Evolutionary conservation across 2,113 vertebrate species (phyloP).

Genomic region (Ammospiza caudacuta): DNA sequence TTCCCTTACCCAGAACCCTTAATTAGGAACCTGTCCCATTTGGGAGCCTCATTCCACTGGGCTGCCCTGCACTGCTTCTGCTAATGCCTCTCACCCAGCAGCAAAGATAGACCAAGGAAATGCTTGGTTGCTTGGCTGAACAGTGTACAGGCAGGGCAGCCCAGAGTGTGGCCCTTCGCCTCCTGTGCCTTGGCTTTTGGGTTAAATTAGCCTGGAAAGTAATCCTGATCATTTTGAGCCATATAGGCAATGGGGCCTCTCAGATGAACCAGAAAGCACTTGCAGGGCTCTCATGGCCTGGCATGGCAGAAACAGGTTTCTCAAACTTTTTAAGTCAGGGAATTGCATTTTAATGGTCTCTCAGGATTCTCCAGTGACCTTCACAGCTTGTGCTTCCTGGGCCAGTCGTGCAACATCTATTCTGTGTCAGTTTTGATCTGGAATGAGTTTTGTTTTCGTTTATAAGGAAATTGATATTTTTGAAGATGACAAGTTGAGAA

Average conservation of each 20-base stretch:
- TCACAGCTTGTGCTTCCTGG: neutral
- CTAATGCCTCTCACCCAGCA: fast-evolving
- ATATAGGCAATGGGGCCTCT: fast-evolving
- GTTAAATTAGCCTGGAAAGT: neutral
- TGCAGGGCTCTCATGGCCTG: neutral
- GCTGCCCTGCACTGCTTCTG: neutral
- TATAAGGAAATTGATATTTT: neutral
- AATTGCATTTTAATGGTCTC: neutral
- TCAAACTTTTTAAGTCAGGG: neutral
- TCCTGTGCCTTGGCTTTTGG: fast-evolving
- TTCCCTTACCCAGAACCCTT: neutral
- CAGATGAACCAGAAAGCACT: neutral
- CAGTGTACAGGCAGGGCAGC: neutral
- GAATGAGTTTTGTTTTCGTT: neutral
- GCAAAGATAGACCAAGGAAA: neutral
- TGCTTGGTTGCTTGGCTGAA: neutral
- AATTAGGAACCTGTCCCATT: neutral
- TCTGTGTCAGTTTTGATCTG: neutral
- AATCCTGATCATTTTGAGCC: neutral
- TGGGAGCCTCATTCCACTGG: neutral
- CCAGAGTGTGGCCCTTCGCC: neutral
- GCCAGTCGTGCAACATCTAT: neutral
- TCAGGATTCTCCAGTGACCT: neutral
- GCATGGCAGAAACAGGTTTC: neutral
- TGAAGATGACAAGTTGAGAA: neutral